Evolutionary conservation across 2,888 invertebrate genomes (phyloP).

Genomic region (Megaustenia siamemsis): DNA sequence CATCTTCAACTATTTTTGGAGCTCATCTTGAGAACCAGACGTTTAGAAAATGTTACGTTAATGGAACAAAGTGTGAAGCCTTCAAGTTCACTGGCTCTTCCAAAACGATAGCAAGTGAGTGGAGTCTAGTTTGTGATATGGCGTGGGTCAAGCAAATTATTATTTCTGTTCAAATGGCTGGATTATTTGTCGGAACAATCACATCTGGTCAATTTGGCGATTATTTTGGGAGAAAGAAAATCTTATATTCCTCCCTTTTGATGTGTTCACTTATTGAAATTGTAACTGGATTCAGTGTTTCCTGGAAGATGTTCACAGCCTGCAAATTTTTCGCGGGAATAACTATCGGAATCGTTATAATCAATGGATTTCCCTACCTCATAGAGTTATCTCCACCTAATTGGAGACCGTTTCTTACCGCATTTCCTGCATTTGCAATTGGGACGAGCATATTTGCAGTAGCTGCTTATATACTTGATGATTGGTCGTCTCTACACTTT

Average conservation of each 20-base stretch:
- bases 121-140: too few relatives aligned
- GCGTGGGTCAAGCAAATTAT: slow-evolving; percentile 66
- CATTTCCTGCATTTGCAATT: neutral
- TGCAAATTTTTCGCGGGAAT: slow-evolving; percentile 25
- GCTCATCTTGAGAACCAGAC: too few relatives aligned
- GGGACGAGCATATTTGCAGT: neutral
- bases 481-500: neutral
- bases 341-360: neutral
- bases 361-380: neutral
- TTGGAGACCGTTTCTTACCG: neutral
- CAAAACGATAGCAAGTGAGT: too few relatives aligned
- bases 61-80: too few relatives aligned
- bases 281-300: slow-evolving; percentile 1
- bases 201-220: slow-evolving; percentile 76
- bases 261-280: neutral
- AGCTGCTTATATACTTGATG: neutral
- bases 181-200: slow-evolving; percentile 73
- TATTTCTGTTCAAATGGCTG: slow-evolving; percentile 76
- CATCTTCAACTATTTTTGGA: too few relatives aligned
- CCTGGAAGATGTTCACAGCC: slow-evolving; percentile 33
- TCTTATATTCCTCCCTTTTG: slow-evolving; percentile 58
- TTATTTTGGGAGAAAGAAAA: slow-evolving; percentile 70
- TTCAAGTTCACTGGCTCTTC: too few relatives aligned
- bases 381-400: neutral
- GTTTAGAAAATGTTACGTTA: too few relatives aligned